Evolutionary conservation across 1,140 invertebrate species (phyloP).

Genomic region (Drosophila tristis): DNA sequence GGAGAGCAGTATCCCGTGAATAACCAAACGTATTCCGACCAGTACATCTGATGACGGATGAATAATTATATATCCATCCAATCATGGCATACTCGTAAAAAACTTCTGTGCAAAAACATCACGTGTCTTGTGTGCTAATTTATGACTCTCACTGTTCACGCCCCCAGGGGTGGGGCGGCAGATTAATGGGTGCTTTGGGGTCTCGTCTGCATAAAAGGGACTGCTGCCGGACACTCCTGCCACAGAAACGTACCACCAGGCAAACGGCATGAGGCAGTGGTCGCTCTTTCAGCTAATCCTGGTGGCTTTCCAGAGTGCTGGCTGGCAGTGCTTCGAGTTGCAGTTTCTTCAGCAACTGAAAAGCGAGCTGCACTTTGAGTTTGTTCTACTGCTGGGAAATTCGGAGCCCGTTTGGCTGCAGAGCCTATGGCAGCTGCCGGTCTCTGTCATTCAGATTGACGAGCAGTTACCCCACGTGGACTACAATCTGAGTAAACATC

Average conservation of each 20-base stretch:
- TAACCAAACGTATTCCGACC: neutral
- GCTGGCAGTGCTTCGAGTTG: neutral
- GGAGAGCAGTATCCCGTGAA: constrained; percentile 35
- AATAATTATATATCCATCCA: neutral
- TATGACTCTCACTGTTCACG: neutral
- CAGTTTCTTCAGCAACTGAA: constrained; percentile 26
- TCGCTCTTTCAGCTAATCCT: constrained; percentile 8
- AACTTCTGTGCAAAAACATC: constrained; percentile 11
- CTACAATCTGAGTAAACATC: constrained; percentile 8
- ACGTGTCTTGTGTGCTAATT: constrained; percentile 15
- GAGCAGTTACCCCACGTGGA: neutral
- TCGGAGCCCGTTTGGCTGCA: neutral
- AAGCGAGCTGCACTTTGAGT: constrained; percentile 34
- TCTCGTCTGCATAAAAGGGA: constrained; percentile 32
- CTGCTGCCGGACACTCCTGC: neutral
- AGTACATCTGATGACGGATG: neutral
- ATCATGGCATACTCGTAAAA: neutral
- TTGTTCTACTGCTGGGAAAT: constrained; percentile 32
- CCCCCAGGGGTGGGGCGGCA: neutral
- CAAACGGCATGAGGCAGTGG: constrained; percentile 32
- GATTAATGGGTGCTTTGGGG: neutral
- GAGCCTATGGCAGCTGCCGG: constrained; percentile 21
- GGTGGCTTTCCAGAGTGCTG: neutral
- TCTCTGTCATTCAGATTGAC: constrained; percentile 47
- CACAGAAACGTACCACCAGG: too few species aligned